A percentile compares a stretch with the other conserved stretches of the same genome.
Evolutionary conservation across 1,140 invertebrate species (phyloP).

Genomic region (Euura lappo): DNA sequence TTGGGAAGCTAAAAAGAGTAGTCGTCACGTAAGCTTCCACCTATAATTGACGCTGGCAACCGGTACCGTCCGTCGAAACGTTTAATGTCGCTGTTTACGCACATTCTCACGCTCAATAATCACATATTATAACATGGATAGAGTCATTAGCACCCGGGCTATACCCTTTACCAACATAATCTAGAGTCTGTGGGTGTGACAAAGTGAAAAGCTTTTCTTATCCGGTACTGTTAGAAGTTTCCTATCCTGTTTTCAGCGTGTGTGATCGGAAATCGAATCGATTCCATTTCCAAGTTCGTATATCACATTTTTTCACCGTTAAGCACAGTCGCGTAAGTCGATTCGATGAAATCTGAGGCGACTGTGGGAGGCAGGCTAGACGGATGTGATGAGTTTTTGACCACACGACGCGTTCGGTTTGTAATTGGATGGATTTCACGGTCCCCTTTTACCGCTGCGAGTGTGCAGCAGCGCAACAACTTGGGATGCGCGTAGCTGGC

Average conservation of each 20-base stretch:
- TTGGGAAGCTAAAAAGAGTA: background rate
- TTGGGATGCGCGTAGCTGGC: slow-evolving; percentile 10
- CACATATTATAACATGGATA: background rate
- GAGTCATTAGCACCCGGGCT: background rate
- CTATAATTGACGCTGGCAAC: background rate
- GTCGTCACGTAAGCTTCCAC: background rate
- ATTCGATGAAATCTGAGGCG: slow-evolving; percentile 9
- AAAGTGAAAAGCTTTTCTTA: background rate
- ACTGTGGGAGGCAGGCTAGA: slow-evolving; percentile 22
- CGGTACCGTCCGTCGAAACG: background rate
- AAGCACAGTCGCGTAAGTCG: background rate
- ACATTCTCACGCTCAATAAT: slow-evolving; percentile 7
- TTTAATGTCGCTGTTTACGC: slow-evolving; percentile 3
- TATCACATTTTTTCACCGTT: too few relatives aligned
- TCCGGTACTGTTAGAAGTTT: too few relatives aligned
- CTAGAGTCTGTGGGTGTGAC: background rate
- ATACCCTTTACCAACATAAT: background rate
- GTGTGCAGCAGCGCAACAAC: slow-evolving; percentile 7
- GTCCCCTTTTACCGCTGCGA: slow-evolving; percentile 22
- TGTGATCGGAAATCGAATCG: too few relatives aligned
- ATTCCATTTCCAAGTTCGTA: too few relatives aligned
- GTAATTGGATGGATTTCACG: slow-evolving; percentile 41
- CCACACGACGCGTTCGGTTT: slow-evolving; percentile 15
- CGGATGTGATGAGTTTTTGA: slow-evolving; percentile 23
- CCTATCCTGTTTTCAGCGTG: too few relatives aligned